Conservation (phyloP, 1,140 invertebrate species). For the Macrobrachium nipponense region DNA sequence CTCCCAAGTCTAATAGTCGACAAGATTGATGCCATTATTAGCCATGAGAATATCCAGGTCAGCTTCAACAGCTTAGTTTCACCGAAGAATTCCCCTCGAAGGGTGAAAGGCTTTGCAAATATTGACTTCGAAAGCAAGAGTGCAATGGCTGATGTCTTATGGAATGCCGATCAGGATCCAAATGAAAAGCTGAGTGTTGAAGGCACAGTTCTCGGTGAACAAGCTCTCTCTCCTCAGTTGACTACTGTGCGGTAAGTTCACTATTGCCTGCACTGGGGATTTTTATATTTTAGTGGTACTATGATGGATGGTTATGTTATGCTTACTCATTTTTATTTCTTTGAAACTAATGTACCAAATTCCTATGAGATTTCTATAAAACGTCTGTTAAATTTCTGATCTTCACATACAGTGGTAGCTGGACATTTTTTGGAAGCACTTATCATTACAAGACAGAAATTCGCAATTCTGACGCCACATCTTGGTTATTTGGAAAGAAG, state of each 20-base stretch:
- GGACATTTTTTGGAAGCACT: too few relatives aligned
- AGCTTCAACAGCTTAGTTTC: conserved; percentile 23
- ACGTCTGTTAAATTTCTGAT: too few relatives aligned
- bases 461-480: too few relatives aligned
- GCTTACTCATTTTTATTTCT: too few relatives aligned
- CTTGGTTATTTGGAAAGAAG: too few relatives aligned
- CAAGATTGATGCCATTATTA: conserved; percentile 9
- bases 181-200: conserved; percentile 25
- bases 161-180: conserved; percentile 26
- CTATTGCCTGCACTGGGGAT: too few relatives aligned
- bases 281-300: too few relatives aligned
- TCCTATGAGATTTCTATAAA: too few relatives aligned
- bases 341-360: too few relatives aligned
- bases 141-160: conserved; percentile 4
- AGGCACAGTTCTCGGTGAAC: background rate
- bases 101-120: conserved; percentile 37
- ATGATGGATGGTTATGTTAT: too few relatives aligned
- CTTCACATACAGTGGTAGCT: too few relatives aligned
- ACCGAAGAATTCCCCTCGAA: conserved; percentile 11
- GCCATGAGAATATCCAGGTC: background rate
- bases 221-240: background rate
- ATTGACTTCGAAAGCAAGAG: conserved; percentile 8
- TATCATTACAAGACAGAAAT: too few relatives aligned
- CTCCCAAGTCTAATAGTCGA: background rate
- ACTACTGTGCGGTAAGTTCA: background rate